These are phyloP conservation scores for Bryconaethiops microstoma DNA, from an alignment of 2,797 vertebrate genomes.

Conservation along the genomic window DNA sequence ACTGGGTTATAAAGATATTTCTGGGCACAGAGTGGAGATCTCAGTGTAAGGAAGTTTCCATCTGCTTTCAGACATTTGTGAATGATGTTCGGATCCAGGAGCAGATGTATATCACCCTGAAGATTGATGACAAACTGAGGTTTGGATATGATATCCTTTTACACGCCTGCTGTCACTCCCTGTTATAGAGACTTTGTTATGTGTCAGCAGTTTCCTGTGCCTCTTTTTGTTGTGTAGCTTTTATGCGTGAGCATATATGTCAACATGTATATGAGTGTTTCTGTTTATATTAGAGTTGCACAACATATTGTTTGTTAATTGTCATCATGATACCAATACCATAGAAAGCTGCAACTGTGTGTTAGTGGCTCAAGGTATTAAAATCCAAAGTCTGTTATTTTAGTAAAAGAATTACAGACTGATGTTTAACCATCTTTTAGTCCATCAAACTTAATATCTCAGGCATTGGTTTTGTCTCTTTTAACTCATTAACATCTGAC, in stretches of 20 bases:
- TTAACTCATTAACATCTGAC: too few species aligned
- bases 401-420: too few species aligned
- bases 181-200: background rate
- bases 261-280: background rate
- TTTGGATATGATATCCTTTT: conserved; percentile 99
- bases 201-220: background rate
- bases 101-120: conserved; percentile 96
- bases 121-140: conserved; percentile 95
- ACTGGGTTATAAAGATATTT: background rate
- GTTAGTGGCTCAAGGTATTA: too few species aligned
- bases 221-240: background rate
- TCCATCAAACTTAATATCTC: too few species aligned
- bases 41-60: background rate
- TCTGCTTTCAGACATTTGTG: conserved; percentile 88
- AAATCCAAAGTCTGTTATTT: too few species aligned
- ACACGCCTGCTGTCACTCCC: background rate
- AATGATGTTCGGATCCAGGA: conserved; percentile 98
- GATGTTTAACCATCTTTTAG: too few species aligned
- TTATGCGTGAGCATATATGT: background rate
- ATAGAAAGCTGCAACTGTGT: too few species aligned
- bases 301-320: too few species aligned
- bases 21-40: background rate
- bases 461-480: too few species aligned
- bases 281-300: background rate
- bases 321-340: too few species aligned